Percentiles rank a stretch among this genome's conserved stretches.
These are phyloP conservation scores for Sinocyclocheilus grahami DNA, from an alignment of 2,113 vertebrate species.

Conservation along the genomic window DNA sequence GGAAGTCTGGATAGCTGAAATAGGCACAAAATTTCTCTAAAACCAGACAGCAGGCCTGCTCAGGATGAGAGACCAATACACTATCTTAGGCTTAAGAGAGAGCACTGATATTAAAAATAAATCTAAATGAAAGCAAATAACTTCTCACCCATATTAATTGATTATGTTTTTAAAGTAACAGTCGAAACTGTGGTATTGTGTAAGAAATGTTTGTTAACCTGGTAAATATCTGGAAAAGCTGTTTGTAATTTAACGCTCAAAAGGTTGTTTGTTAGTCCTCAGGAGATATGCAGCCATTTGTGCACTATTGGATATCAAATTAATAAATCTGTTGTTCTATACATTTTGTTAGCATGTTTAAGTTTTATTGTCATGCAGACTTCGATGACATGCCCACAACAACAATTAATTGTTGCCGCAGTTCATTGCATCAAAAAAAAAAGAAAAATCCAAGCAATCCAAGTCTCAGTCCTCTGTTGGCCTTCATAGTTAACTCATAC, in stretches of 20 bases:
- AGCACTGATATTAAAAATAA: background rate
- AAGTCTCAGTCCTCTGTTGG: constrained; percentile 4
- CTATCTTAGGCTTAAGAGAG: background rate
- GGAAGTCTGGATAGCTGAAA: background rate
- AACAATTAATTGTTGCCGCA: background rate
- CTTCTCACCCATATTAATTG: background rate
- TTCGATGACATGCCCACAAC: background rate
- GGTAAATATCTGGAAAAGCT: background rate
- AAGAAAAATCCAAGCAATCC: background rate
- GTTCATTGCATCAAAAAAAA: background rate
- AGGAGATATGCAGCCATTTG: background rate
- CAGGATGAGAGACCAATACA: background rate
- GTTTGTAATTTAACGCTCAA: background rate
- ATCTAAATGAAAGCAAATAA: background rate
- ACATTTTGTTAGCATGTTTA: background rate
- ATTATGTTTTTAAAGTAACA: background rate
- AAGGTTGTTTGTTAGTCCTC: background rate
- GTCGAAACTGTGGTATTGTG: background rate
- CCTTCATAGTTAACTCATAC: background rate
- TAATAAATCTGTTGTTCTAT: background rate
- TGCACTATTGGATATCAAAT: background rate
- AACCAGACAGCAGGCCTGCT: background rate
- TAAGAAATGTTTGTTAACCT: background rate
- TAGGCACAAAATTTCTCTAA: background rate
- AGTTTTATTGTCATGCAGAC: background rate